phyloP scores from a whole-genome alignment of 1,140 invertebrate genomes.

The Zelostemma sp. region DNA sequence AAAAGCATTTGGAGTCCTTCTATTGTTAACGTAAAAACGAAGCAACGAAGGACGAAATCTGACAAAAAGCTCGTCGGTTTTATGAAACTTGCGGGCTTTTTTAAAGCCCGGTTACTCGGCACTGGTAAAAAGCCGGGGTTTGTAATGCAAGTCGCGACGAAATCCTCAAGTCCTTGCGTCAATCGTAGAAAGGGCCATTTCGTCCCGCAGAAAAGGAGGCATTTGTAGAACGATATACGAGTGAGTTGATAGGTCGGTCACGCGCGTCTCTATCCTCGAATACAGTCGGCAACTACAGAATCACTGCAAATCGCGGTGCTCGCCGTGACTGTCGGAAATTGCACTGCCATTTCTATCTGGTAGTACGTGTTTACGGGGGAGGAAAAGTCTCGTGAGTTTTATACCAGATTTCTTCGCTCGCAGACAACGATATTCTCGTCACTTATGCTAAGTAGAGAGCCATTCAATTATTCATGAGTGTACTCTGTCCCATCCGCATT shows the following conservation, averaged over 20 bases:
- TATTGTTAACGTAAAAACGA: too few relatives aligned
- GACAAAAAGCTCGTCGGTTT: too few relatives aligned
- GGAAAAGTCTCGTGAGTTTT: not conserved
- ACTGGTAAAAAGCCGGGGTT: not conserved
- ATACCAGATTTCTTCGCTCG: constrained; percentile 5
- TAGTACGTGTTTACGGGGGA: not conserved
- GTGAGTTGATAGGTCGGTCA: constrained; percentile 18
- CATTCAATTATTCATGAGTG: constrained; percentile 4
- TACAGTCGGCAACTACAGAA: constrained; percentile 13
- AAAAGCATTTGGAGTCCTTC: too few relatives aligned
- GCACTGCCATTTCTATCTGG: not conserved
- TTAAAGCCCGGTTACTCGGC: not conserved
- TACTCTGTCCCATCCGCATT: not conserved
- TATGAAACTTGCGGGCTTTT: not conserved
- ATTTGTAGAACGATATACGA: constrained; percentile 8
- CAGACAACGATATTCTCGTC: not conserved
- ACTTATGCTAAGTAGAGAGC: not conserved
- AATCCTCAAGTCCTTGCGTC: not conserved
- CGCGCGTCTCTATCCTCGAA: constrained; percentile 5
- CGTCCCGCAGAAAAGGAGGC: constrained; percentile 1
- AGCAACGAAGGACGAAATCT: not conserved
- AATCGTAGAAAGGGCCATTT: constrained; percentile 1
- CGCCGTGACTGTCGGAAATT: constrained; percentile 6
- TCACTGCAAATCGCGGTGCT: constrained; percentile 6
- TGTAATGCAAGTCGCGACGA: not conserved